Base-by-base conservation (phyloP, 23 tunicate species). In the Trididemnum clinides region DNA sequence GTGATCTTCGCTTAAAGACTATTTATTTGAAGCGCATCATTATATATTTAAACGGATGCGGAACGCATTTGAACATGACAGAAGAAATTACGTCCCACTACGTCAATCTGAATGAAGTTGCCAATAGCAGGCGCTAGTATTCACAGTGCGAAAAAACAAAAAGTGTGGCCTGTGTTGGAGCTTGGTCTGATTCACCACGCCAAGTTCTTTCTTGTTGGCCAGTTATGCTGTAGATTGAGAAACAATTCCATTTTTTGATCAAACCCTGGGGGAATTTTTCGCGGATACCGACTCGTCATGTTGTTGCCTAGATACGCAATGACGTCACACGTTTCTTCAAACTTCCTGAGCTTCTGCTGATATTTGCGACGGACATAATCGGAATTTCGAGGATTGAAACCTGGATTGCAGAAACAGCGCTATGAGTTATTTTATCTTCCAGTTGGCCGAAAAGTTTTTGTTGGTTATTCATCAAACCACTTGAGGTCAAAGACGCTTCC, bases 231-330 rank as follows among this genome's bases (percentile, higher is more conserved):
- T 38, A 90, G 71, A 36, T 92, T 84, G 7, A 92, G 65, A 39
- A 92, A 92, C 19, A 49, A 32, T 22, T 84, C 77, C 91, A 92
- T 83, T 44, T 92, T 92, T 51, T 83, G 83, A 22, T 92, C 97
- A 72, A 92, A 92, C 31, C 78, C 88, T 5, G 71, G 36, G 6
- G 97, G 97, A 1, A 85, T 54, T 1, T 39, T 33, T 12, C 36
- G 28, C 2, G 97, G 97, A 33, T 86, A 90, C 20, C 89, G 73
- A 1, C 75, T 51, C 28, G 98, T 90, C 98, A 95, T 95, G 73
- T 95, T 86, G 39, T 77, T 28, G 18, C 98, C 95, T 15, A 95
- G 86, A 64, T 89, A 95, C 2, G 85, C 73, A 76, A 95, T 95
- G 25, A 89, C 51, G 26, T 71, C 34, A 82, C 98, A 90, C 12